These are phyloP conservation scores for Aricia artaxerxes DNA, from an alignment of 2,888 invertebrate genomes.

Conservation along the genomic window DNA sequence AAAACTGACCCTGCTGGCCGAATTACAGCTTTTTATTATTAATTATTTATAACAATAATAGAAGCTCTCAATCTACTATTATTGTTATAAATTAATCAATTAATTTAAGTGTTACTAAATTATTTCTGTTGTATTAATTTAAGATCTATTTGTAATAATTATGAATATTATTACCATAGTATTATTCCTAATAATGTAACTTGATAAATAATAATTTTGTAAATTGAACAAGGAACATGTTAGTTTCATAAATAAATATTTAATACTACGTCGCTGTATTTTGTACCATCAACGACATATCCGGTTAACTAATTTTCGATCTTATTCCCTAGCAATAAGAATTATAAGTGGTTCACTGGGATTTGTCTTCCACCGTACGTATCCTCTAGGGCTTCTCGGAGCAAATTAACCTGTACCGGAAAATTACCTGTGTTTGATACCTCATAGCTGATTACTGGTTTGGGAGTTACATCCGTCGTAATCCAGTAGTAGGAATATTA, in stretches of 20 bases:
- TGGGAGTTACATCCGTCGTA: not conserved
- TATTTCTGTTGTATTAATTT: too few relatives aligned
- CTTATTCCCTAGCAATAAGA: not conserved
- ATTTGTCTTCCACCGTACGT: not conserved
- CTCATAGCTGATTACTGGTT: not conserved
- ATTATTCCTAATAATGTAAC: not conserved
- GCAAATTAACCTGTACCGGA: not conserved
- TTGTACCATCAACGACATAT: not conserved
- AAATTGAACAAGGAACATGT: constrained; percentile 6
- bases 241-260: not conserved
- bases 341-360: not conserved
- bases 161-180: too few relatives aligned
- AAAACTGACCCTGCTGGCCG: too few relatives aligned
- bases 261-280: not conserved
- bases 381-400: constrained; percentile 9
- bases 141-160: too few relatives aligned
- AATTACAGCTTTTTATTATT: too few relatives aligned
- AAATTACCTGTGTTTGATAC: not conserved
- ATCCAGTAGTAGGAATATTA: not conserved
- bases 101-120: too few relatives aligned
- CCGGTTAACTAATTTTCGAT: not conserved
- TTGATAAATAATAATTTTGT: not conserved
- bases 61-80: too few relatives aligned
- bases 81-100: too few relatives aligned
- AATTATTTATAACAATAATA: too few relatives aligned